Percentiles rank a stretch among this genome's conserved stretches.
phyloP scores from a whole-genome alignment of 1,140 invertebrate species.

The Campoletis sonorensis region DNA sequence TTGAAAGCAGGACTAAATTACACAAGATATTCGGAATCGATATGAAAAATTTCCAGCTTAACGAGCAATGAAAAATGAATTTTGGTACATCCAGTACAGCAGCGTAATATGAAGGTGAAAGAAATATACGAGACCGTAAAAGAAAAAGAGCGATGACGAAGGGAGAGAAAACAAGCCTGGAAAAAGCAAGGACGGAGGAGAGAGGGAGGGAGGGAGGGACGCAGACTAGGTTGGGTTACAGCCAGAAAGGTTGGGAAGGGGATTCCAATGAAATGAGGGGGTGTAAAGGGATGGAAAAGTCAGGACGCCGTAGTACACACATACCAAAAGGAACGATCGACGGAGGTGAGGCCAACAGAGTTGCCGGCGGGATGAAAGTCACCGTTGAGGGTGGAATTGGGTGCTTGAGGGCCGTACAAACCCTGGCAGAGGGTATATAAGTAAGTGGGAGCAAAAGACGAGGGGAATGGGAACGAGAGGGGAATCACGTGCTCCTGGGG shows the following conservation, averaged over 20 bases:
- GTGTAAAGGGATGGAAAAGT: slow-evolving; percentile 45
- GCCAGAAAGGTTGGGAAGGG: background rate
- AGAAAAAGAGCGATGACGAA: slow-evolving; percentile 21
- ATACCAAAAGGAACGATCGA: slow-evolving; percentile 26
- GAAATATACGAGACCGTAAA: background rate
- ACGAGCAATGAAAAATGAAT: background rate
- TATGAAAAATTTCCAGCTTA: too few species aligned
- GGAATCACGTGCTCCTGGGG: slow-evolving; percentile 62
- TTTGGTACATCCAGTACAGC: background rate
- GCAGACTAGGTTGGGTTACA: slow-evolving; percentile 22
- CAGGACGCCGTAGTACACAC: slow-evolving; percentile 46
- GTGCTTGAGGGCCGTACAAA: slow-evolving; percentile 43
- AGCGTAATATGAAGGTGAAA: background rate
- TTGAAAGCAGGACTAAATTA: too few species aligned
- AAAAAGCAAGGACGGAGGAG: background rate
- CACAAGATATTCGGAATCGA: too few species aligned
- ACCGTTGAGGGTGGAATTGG: slow-evolving; percentile 44
- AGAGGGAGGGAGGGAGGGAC: background rate
- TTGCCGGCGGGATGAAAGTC: slow-evolving; percentile 36
- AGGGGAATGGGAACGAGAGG: slow-evolving; percentile 54
- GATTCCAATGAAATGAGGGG: slow-evolving; percentile 10
- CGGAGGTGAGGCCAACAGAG: slow-evolving; percentile 22
- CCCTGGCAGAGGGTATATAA: slow-evolving; percentile 29
- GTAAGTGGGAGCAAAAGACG: slow-evolving; percentile 29
- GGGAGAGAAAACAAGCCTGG: slow-evolving; percentile 9